Conservation (phyloP, 1,140 invertebrate genomes). For the Ostrea edulis region DNA sequence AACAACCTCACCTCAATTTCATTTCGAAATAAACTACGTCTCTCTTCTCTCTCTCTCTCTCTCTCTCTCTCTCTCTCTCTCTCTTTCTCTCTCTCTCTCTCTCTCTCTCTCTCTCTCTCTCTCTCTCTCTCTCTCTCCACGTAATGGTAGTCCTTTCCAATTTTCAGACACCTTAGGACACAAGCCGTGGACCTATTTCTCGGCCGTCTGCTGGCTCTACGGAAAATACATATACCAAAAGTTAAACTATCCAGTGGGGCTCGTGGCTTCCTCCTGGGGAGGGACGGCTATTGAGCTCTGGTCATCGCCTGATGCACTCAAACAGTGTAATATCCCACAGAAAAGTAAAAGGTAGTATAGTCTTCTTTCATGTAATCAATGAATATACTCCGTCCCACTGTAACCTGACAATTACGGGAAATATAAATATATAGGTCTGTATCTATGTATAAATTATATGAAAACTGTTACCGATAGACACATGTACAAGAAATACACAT, state of each 20-base stretch:
- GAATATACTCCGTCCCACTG: too few species aligned
- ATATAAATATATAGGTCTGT: too few species aligned
- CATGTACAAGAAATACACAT: too few species aligned
- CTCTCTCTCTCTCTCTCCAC: neutral
- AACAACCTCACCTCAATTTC: too few species aligned
- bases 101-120: neutral
- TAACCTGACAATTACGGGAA: too few species aligned
- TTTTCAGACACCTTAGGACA: conserved; percentile 41
- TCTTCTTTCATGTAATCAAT: too few species aligned
- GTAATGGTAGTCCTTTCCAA: neutral
- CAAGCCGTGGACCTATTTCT: conserved; percentile 62
- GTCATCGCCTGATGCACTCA: conserved; percentile 59
- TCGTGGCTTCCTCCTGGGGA: conserved; percentile 62
- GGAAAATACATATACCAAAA: conserved; percentile 65
- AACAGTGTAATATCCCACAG: conserved; percentile 50
- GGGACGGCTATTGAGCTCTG: conserved; percentile 66
- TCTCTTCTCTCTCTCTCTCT: neutral
- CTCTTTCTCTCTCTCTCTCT: neutral
- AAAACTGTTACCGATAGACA: too few species aligned
- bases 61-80: neutral
- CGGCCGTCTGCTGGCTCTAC: conserved; percentile 70
- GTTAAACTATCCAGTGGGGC: conserved; percentile 64
- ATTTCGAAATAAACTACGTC: too few species aligned
- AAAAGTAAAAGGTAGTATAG: neutral
- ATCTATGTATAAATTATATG: too few species aligned